Evolutionary conservation across 2,888 invertebrate species (phyloP).

Genomic region (Blera fallax): DNA sequence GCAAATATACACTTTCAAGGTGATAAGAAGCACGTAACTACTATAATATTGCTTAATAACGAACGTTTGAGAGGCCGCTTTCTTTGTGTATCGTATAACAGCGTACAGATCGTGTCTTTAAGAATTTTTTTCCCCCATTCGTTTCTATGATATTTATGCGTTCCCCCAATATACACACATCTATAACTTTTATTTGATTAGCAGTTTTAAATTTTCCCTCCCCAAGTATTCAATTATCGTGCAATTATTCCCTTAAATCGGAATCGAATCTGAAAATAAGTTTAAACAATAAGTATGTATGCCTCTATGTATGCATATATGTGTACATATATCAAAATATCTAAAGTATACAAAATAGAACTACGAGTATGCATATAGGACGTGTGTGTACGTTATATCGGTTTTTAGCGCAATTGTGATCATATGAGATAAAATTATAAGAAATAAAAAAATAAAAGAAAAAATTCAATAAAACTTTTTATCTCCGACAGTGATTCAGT

Average conservation of each 20-base stretch:
- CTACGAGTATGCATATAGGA: background rate
- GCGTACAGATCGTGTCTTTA: constrained; percentile 36
- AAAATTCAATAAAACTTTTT: background rate
- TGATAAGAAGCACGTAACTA: constrained; percentile 53
- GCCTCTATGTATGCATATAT: background rate
- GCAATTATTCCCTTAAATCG: background rate
- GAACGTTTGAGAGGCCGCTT: constrained; percentile 52
- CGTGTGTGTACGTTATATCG: background rate
- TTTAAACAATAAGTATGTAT: no score
- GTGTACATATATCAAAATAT: background rate
- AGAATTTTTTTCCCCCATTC: background rate
- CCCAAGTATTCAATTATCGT: background rate
- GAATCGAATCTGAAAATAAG: background rate
- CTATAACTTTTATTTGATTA: background rate
- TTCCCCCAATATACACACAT: background rate
- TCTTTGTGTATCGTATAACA: constrained; percentile 36
- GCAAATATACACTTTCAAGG: constrained; percentile 56
- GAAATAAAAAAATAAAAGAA: background rate
- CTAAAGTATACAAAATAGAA: background rate
- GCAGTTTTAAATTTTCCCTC: background rate
- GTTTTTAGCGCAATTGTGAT: background rate
- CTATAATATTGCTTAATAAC: constrained; percentile 43
- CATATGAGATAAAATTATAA: background rate
- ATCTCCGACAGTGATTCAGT: background rate
- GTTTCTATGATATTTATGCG: background rate